These are phyloP conservation scores for Chloebia gouldiae DNA, from an alignment of 2,113 vertebrate genomes.

Conservation along the genomic window DNA sequence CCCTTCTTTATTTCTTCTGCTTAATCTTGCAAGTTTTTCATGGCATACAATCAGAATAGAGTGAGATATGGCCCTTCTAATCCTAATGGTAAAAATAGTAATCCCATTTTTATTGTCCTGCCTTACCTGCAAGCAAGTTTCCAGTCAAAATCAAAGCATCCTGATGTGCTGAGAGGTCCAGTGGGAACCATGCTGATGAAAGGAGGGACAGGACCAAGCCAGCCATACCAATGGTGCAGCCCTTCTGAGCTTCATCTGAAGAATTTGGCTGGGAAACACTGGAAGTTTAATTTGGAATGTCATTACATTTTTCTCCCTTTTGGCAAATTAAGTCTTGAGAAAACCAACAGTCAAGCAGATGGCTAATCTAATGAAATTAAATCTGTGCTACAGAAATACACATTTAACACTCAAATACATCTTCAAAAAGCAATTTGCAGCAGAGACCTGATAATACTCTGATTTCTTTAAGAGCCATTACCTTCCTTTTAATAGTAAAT, in stretches of 20 bases:
- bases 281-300: constrained; percentile 18
- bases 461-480: neutral
- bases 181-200: constrained; percentile 93
- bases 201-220: constrained; percentile 90
- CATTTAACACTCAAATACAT: neutral
- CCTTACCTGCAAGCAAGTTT: constrained; percentile 89
- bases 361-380: neutral
- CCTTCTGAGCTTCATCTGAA: constrained; percentile 78
- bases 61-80: neutral
- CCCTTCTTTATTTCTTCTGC: neutral
- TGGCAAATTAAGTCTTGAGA: neutral
- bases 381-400: neutral
- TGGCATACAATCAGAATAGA: neutral
- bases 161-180: constrained; percentile 96
- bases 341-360: neutral
- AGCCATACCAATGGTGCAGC: constrained; percentile 86
- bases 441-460: neutral
- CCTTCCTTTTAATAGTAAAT: neutral
- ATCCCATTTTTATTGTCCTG: neutral
- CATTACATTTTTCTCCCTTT: neutral
- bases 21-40: neutral
- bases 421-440: neutral
- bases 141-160: constrained; percentile 90
- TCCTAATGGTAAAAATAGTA: neutral
- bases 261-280: constrained; percentile 81